Evolutionary conservation across 2,797 vertebrate genomes (phyloP).

Genomic region (Sebastes kiyomatsui): DNA sequence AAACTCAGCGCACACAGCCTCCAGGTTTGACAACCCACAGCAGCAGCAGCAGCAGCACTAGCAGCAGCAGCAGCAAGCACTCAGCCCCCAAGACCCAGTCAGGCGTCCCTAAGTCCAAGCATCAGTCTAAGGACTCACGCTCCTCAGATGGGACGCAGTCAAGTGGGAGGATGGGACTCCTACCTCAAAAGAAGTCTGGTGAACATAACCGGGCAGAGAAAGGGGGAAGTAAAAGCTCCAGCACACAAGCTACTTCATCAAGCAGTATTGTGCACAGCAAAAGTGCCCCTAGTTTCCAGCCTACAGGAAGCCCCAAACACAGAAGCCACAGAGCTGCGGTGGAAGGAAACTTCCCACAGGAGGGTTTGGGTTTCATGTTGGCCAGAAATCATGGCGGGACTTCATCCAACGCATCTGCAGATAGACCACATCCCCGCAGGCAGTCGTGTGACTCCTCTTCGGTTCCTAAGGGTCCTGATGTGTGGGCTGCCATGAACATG

Average conservation of each 20-base stretch:
- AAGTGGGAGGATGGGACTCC: conserved; percentile 48
- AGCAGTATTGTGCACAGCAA: conserved; percentile 61
- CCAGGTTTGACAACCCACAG: conserved; percentile 63
- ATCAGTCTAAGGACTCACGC: conserved; percentile 56
- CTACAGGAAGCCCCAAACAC: conserved; percentile 71
- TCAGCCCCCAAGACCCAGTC: conserved; percentile 59
- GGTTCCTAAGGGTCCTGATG: conserved; percentile 62
- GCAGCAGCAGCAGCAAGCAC: conserved; percentile 53
- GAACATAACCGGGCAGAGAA: conserved; percentile 51
- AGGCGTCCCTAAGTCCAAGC: conserved; percentile 54
- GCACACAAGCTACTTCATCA: conserved; percentile 58
- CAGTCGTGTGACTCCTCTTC: conserved; percentile 67
- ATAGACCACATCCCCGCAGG: conserved; percentile 63
- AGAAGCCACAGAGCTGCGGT: conserved; percentile 66
- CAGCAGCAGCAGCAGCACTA: conserved; percentile 41
- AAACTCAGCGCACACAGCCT: conserved; percentile 88
- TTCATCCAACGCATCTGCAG: conserved; percentile 37
- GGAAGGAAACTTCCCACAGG: conserved; percentile 85
- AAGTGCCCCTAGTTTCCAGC: conserved; percentile 71
- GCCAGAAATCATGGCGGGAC: conserved; percentile 83
- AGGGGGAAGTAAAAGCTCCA: conserved; percentile 67
- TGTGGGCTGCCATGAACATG: conserved; percentile 78
- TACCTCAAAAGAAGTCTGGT: conserved; percentile 67
- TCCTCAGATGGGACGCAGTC: conserved; percentile 44
- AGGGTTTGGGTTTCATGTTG: conserved; percentile 82